Base-by-base conservation (phyloP, 2,888 invertebrate genomes). In the Chalcis sispes region DNA sequence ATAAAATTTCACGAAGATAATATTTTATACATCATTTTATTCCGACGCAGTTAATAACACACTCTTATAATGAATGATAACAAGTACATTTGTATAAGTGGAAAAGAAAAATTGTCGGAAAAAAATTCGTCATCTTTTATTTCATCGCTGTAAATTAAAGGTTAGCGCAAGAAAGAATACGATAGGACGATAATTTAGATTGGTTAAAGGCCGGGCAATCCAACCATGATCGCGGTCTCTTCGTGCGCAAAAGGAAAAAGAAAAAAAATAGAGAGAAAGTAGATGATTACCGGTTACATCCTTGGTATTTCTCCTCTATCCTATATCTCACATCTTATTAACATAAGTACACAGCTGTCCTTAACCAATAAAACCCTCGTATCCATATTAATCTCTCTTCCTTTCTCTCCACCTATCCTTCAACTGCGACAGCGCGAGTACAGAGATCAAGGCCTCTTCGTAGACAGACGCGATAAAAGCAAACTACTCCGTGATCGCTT, bases 401-500 rank as follows among this genome's bases (percentile, higher is more conserved):
- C 36, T 36, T 7, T 36, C 36, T 36, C 10, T 36, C 10, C 10
- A 10, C n/a, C n/a, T 4, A 4, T 42, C 4, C 42, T 18, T 15
- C 18, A 15, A 27, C 15, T 18, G 15, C 18, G 2, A n/a, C 54
- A 27, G 18, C 13, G 27, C 20, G 18, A 52, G 23, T n/a, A n/a
- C 54, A 36, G 54, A 72, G 64, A 72, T 72, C 72, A 64, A 72
- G 72, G 23, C 18, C 42, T 25, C 8, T 32, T 48, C 18, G n/a
- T 42, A 15, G 15, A 42, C 2, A 42, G 23, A n/a, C 27, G 25
- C 10, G 32, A 32, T 7, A 5, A 8, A 15, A 25, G 54, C 32
- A 3, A 10, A 25, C n/a, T 15, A 1, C 10, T 23, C 29, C 52
- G 46, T 52, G 72, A 66, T 73, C 66, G 59, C 36, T 65, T 25